These are phyloP conservation scores for Temnopleurus reevesii DNA, from an alignment of 53 echinoderm and acorn worm genomes.

Conservation along the genomic window DNA sequence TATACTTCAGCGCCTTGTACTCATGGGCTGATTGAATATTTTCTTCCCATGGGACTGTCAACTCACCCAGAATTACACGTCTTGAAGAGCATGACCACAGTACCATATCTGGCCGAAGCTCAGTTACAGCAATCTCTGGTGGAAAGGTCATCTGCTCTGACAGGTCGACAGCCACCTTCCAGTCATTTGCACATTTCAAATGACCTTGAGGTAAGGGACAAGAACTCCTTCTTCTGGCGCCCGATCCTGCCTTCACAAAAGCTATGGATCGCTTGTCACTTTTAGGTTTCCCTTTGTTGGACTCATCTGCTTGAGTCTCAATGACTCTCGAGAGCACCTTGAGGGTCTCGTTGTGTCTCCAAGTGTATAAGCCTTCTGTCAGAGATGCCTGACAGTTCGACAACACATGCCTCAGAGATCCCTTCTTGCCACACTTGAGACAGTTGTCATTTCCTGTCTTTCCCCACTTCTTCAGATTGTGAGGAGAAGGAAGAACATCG, in stretches of 20 bases:
- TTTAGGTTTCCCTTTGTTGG: background rate
- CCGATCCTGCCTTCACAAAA: background rate
- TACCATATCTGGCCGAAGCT: background rate
- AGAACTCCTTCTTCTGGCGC: background rate
- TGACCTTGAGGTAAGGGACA: background rate
- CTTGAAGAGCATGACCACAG: background rate
- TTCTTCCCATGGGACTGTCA: constrained; percentile 7
- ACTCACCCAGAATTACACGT: background rate
- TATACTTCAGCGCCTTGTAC: background rate
- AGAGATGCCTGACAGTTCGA: constrained; percentile 1
- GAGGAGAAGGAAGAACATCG: background rate
- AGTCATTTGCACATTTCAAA: background rate
- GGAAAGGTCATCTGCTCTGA: constrained; percentile 34
- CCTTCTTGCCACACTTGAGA: constrained; percentile 19
- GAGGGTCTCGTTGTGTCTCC: constrained; percentile 12
- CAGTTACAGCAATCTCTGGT: background rate
- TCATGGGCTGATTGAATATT: background rate
- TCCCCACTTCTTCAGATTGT: constrained; percentile 17
- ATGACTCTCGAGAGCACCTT: background rate
- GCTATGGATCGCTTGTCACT: too few species aligned
- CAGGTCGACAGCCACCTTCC: background rate
- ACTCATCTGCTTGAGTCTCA: background rate
- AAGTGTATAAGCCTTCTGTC: background rate
- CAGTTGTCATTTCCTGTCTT: background rate
- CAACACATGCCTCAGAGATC: constrained; percentile 11